phyloP scores from a whole-genome alignment of 1,140 invertebrate species.

The Cephus cinctus region DNA sequence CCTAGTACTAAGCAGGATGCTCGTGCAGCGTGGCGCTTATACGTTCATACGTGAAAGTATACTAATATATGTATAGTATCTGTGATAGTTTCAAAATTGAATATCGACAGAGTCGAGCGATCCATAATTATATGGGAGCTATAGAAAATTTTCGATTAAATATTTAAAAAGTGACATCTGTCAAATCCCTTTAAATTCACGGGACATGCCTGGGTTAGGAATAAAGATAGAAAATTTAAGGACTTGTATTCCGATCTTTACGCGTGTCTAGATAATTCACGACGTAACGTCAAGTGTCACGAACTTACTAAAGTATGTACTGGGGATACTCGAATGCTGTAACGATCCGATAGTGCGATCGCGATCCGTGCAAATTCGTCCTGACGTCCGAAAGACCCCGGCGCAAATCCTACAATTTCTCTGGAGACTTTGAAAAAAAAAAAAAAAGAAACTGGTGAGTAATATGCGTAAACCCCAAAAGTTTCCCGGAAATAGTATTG shows the following conservation, averaged over 20 bases:
- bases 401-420: conserved; percentile 49
- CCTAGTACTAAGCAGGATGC: too few relatives aligned
- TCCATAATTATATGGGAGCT: too few relatives aligned
- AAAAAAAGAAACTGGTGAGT: too few relatives aligned
- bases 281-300: neutral
- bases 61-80: too few relatives aligned
- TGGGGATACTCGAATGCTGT: conserved; percentile 17
- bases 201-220: too few relatives aligned
- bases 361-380: conserved; percentile 14
- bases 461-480: conserved; percentile 39
- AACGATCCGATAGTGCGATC: conserved; percentile 11
- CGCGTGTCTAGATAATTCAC: neutral
- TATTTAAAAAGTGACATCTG: too few relatives aligned
- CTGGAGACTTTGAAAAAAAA: conserved; percentile 43
- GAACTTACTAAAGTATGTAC: neutral
- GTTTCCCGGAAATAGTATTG: conserved; percentile 26
- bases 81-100: too few relatives aligned
- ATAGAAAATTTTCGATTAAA: too few relatives aligned
- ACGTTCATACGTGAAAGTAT: too few relatives aligned
- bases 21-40: too few relatives aligned
- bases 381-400: conserved; percentile 22
- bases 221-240: neutral
- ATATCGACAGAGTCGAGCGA: too few relatives aligned
- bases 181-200: too few relatives aligned
- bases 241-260: neutral